phyloP scores from a whole-genome alignment of 2,797 vertebrate species.

The Uromys caudimaculatus region DNA sequence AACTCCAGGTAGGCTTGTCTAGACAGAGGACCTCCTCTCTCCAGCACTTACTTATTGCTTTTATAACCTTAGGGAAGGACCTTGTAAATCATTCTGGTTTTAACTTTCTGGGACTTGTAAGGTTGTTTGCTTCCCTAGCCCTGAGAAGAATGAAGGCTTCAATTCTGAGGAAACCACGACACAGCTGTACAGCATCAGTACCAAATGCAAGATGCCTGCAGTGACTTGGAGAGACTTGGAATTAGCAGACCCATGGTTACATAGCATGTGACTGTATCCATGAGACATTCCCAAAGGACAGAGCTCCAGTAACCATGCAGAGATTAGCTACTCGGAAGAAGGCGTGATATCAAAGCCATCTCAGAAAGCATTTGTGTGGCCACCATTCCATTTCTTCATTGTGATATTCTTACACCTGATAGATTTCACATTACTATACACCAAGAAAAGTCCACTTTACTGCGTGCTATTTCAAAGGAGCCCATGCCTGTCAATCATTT shows the following conservation, averaged over 20 bases:
- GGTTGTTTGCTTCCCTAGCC: background rate
- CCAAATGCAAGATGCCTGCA: background rate
- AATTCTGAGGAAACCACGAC: background rate
- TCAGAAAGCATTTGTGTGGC: background rate
- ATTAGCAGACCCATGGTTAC: background rate
- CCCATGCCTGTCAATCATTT: background rate
- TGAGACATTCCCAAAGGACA: background rate
- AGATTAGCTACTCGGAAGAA: background rate
- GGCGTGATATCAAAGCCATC: background rate
- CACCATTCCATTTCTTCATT: background rate
- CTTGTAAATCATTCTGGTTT: background rate
- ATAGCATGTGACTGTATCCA: background rate
- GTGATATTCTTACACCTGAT: background rate
- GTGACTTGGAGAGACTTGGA: background rate
- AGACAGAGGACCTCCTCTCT: background rate
- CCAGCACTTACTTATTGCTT: background rate
- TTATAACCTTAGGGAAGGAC: background rate
- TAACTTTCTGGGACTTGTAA: background rate
- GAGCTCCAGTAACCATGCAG: background rate
- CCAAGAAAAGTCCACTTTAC: background rate
- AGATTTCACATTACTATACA: background rate
- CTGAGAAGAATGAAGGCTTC: background rate
- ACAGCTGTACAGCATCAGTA: background rate
- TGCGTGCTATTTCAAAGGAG: background rate
- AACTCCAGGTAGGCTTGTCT: background rate